Evolutionary conservation across 2,888 invertebrate genomes (phyloP).

Genomic region (Cheilosia soror): DNA sequence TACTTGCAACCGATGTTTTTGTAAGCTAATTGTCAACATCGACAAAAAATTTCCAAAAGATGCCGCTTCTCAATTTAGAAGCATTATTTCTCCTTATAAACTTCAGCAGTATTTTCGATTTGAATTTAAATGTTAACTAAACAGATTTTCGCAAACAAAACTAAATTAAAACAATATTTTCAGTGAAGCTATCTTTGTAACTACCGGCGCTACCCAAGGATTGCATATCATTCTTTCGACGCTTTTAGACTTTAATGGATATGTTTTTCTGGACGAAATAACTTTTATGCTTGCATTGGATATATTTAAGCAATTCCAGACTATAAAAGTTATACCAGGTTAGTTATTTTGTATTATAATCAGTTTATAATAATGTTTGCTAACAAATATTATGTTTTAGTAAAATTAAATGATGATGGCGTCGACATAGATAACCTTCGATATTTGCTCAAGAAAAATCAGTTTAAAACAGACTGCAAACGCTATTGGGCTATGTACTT

Average conservation of each 20-base stretch:
- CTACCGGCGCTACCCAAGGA: conserved; percentile 87
- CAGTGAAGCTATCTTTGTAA: conserved; percentile 85
- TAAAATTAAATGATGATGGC: conserved; percentile 85
- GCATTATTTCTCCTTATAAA: too few relatives aligned
- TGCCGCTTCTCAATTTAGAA: too few relatives aligned
- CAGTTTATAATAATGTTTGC: background rate
- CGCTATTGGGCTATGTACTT: conserved; percentile 86
- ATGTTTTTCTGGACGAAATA: conserved; percentile 87
- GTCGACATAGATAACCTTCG: conserved; percentile 85
- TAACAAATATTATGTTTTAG: conserved; percentile 77
- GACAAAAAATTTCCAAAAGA: too few relatives aligned
- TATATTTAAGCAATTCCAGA: conserved; percentile 85
- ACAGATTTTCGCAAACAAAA: too few relatives aligned
- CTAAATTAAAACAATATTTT: conserved; percentile 77
- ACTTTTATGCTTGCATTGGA: conserved; percentile 87
- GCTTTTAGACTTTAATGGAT: conserved; percentile 85
- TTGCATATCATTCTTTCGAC: conserved; percentile 85
- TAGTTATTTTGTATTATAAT: conserved; percentile 15
- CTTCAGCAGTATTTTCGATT: too few relatives aligned
- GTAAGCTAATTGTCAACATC: too few relatives aligned
- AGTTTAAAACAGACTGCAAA: conserved; percentile 81
- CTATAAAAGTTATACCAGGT: conserved; percentile 85
- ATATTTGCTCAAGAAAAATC: conserved; percentile 81
- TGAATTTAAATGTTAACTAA: too few relatives aligned
- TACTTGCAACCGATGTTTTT: too few relatives aligned